Base-by-base conservation (phyloP, 2,888 invertebrate genomes). In the Catocala nupta region DNA sequence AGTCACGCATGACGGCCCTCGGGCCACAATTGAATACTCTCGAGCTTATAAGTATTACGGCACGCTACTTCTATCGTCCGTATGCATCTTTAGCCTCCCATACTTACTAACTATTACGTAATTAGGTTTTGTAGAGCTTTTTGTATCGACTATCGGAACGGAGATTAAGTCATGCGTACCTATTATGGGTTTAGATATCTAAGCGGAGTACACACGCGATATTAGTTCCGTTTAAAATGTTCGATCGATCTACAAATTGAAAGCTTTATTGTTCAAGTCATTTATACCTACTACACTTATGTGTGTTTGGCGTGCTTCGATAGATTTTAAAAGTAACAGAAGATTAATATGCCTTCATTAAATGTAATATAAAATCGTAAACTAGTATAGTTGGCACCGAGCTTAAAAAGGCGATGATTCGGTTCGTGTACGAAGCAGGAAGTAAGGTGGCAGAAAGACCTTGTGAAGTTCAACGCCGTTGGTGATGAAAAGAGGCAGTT, bases 391-490 rank as follows among this genome's bases (percentile, higher is more conserved):
- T 81, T 80, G 81, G 77, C 65, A 75, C 73, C 65, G 61, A 65
- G 76, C 80, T 71, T 83, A 75, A 64, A 77, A 71, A 78, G 80
- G 70, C n/a, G 73, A 77, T 69, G 76, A 78, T 82, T 82, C 68
- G 78, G 72, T 80, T 80, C 70, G 73, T 74, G 78, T 75, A 79
- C 75, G 77, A 87, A 77, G 82, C 86, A 90, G 90, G 90, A 90
- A 90, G 78, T 65, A 51, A 65, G 62, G 84, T 81, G 77, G 67
- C 74, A 69, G 73, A 69, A 70, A 85, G 87, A 84, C 89, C 90
- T 90, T 88, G 90, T 78, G 75, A 82, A 86, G 90, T 91, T 90
- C 90, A 90, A 86, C 88, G 89, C 78, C 85, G 83, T 83, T 72
- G 78, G 60, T 78, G 84, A 83, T 83, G 81, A 73, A 79, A 70